These are phyloP conservation scores for Apistogramma diplotaenia DNA, from an alignment of 2,113 vertebrate genomes.

Conservation along the genomic window DNA sequence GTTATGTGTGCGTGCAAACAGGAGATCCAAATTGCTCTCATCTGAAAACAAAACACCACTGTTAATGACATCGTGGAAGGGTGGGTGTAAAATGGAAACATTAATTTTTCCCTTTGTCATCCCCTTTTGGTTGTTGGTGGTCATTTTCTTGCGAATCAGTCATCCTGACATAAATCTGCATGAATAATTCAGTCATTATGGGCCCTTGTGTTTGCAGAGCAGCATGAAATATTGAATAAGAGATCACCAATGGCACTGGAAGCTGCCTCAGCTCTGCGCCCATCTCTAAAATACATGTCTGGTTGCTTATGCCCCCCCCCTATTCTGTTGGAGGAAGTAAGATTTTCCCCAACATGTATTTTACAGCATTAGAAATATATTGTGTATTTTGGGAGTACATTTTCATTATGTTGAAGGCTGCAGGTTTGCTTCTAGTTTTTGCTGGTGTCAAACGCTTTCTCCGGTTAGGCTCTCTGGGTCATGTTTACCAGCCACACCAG, in stretches of 20 bases:
- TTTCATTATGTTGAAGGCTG: not conserved
- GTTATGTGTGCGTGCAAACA: not conserved
- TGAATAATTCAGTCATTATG: slow-evolving; percentile 72
- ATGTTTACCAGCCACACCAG: not conserved
- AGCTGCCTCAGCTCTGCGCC: slow-evolving; percentile 11
- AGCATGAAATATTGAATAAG: slow-evolving; percentile 66
- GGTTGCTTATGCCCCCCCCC: not conserved
- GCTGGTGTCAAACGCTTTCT: not conserved
- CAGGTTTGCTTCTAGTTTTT: not conserved
- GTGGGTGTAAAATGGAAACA: not conserved
- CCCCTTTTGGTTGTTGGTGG: not conserved
- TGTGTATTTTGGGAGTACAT: not conserved
- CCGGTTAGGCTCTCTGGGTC: not conserved
- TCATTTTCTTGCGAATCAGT: slow-evolving; percentile 61
- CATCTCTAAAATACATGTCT: slow-evolving; percentile 7
- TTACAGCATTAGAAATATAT: not conserved
- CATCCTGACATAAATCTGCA: slow-evolving; percentile 58
- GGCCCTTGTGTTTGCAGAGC: slow-evolving; percentile 52
- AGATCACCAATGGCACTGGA: slow-evolving; percentile 33
- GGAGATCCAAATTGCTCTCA: not conserved
- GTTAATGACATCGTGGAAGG: not conserved
- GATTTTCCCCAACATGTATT: not conserved
- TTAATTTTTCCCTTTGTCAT: not conserved
- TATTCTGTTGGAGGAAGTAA: not conserved
- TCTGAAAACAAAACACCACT: not conserved